Evolutionary conservation across 2,113 vertebrate genomes (phyloP), one percentile per base, ranked within the genome.

Genomic region (Cathartes aura): DNA sequence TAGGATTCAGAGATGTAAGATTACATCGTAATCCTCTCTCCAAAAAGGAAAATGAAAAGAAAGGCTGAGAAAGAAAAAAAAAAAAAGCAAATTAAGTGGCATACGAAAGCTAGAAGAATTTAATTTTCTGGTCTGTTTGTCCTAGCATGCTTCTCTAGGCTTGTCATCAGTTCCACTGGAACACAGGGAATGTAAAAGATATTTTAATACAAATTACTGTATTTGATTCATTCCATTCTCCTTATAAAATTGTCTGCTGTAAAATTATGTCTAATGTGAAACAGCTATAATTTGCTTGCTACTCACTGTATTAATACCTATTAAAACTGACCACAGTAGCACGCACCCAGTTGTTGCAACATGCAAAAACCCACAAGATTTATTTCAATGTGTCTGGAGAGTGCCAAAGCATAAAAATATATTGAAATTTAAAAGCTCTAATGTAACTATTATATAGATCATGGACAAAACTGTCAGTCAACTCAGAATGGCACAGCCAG

Each of bases 81-180:
- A 24, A 66, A 34, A 11, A 56, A 52, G 38, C 29, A 87, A 96
- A 82, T 95, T 74, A 66, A 95, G 60, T 48, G 59, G 53, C 67
- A 84, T 95, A 79, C 75, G 84, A 97, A 94, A 95, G 93, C 34
- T 71, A 95, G 58, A 95, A 95, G 96, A 97, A 95, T 96, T 93
- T 92, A 97, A 97, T 96, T 97, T 98, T 98, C 89, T 93, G 94
- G 90, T 97, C 95, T 96, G 87, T 91, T 97, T 97, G 92, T 90
- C 97, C 93, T 96, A 97, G 93, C 91, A 75, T 92, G 86, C 64
- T 97, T 96, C 91, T 96, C 71, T 84, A 96, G 67, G 68, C 94
- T 97, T 95, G 95, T 97, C 93, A 96, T 95, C 96, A 95, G 82
- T 88, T 97, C 88, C 38, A 75, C 78, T 88, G 73, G 60, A 97